phyloP scores from a whole-genome alignment of 2,888 invertebrate genomes.

The Drosophila melanosoma region DNA sequence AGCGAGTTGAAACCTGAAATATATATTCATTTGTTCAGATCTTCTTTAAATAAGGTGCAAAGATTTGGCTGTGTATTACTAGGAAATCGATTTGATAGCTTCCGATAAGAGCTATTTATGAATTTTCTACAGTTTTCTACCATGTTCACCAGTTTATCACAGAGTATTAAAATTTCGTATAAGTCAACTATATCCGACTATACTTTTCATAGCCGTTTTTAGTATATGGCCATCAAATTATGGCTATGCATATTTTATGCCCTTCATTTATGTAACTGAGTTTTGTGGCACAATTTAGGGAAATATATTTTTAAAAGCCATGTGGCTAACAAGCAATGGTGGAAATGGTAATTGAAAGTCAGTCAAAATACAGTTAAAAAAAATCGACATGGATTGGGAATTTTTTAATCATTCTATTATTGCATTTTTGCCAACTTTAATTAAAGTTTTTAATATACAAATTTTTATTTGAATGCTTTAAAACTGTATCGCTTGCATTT shows the following conservation, averaged over 20 bases:
- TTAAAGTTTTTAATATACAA: background rate
- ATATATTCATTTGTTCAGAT: background rate
- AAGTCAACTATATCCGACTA: background rate
- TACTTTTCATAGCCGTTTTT: background rate
- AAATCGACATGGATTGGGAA: background rate
- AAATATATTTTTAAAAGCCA: slow-evolving; percentile 49
- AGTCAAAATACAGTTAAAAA: slow-evolving; percentile 2
- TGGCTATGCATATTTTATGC: slow-evolving; percentile 33
- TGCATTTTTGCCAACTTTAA: background rate
- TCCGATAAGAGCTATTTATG: background rate
- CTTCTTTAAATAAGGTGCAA: background rate
- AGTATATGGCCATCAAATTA: slow-evolving; percentile 24
- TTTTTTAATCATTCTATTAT: background rate
- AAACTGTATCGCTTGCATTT: background rate
- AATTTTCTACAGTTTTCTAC: too few relatives aligned
- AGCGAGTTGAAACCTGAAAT: background rate
- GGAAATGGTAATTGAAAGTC: slow-evolving; percentile 36
- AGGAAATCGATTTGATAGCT: background rate
- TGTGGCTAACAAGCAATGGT: slow-evolving; percentile 8
- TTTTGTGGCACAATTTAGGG: slow-evolving; percentile 42
- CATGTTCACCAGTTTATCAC: background rate
- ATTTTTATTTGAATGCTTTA: background rate
- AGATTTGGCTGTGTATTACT: background rate
- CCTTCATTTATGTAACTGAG: slow-evolving; percentile 37
- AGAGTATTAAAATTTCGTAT: background rate